Percentiles rank a stretch among this genome's conserved stretches.
Conservation (phyloP, 2,797 vertebrate genomes). For the Tinamus major region DNA sequence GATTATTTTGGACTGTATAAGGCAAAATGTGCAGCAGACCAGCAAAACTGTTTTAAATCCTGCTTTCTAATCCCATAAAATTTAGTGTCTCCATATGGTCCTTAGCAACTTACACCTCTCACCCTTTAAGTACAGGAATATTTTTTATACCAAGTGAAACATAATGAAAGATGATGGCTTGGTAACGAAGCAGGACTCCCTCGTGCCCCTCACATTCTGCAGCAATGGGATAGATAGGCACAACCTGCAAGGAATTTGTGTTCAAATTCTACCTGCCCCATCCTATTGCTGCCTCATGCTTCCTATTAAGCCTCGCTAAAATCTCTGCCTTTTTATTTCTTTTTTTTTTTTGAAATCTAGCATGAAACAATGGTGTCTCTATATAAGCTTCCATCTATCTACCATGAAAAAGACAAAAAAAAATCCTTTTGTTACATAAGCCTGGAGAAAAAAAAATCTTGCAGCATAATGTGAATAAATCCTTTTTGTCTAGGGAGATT, state of each 20-base stretch:
- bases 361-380: neutral
- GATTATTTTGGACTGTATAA: neutral
- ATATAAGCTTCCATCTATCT: neutral
- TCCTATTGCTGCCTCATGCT: neutral
- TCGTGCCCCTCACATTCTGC: neutral
- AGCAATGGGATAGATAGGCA: neutral
- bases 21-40: neutral
- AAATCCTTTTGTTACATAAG: neutral
- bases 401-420: neutral
- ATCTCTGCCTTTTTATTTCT: neutral
- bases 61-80: neutral
- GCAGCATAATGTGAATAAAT: neutral
- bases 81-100: fast-evolving
- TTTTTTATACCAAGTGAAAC: neutral
- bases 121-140: neutral
- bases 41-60: neutral
- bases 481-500: neutral
- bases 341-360: neutral
- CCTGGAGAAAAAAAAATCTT: neutral
- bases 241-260: neutral
- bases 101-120: neutral
- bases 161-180: neutral
- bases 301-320: neutral
- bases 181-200: neutral
- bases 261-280: neutral